Base-by-base conservation (phyloP, 2,797 vertebrate genomes). In the Okamejei kenojei region DNA sequence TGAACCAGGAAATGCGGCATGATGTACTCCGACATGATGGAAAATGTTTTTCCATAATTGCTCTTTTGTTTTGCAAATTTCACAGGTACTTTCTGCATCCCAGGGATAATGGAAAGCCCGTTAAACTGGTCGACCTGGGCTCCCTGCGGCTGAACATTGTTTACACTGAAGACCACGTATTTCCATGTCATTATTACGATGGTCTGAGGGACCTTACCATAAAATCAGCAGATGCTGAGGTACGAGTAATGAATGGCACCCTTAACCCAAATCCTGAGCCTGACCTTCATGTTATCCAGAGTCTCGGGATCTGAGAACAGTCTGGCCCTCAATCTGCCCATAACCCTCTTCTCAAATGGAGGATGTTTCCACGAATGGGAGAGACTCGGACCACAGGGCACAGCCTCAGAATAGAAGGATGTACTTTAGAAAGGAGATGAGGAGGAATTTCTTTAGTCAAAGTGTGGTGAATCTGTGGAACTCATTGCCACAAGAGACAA, bases 91-190 rank as follows among this genome's bases (percentile, higher is more conserved):
- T 98, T 94, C 97, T 99, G 93, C 98, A 98, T 95, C 99, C 99
- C 80, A 97, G 99, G 95, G 98, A 99, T 95, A 99, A 98, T 0
- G 97, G 98, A 90, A 99, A 99, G 94, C 97, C 97, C 1, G 95
- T 98, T 94, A 99, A 99, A 95, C 98, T 98, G 0, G 98, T 98
- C 61, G 99, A 99, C 93, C 96, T 99, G 0, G 99, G 99, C 93
- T 99, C 99, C 54, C 96, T 99, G 94, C 96, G 99, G 94, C 95
- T 99, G 94, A 99, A 99, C 94, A 98, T 99, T 78, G 97, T 99
- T 96, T 99, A 99, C 96, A 99, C 99, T 0, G 99, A 99, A 94
- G 99, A 99, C 95, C 98, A 99, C 19, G 99, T 99, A 94, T 99
- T 99, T 95, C 96, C 98, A 93, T 98, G 98, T 0, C 97, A 99